phyloP scores from a whole-genome alignment of 2,888 invertebrate species.

The Cephus pulcher region DNA sequence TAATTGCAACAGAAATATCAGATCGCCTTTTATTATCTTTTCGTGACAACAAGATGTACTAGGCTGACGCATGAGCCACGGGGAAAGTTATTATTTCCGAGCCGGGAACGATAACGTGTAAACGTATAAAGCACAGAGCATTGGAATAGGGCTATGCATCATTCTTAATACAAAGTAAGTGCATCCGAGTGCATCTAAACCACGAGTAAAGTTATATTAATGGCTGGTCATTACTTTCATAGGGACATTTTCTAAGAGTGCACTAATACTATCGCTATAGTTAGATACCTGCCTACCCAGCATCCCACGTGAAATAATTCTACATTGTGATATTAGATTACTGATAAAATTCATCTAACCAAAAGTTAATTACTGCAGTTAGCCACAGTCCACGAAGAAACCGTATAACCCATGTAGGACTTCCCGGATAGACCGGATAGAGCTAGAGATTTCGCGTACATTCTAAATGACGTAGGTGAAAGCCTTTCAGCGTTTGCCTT shows the following conservation, averaged over 20 bases:
- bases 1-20: background rate
- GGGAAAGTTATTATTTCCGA: background rate
- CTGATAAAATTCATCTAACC: background rate
- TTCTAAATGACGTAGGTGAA: background rate
- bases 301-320: background rate
- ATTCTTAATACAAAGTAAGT: slow-evolving; percentile 13
- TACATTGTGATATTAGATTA: background rate
- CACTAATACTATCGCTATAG: background rate
- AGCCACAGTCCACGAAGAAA: background rate
- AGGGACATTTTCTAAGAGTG: background rate
- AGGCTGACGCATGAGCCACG: background rate
- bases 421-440: background rate
- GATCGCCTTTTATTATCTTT: background rate
- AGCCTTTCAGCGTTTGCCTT: background rate
- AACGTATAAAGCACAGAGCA: background rate
- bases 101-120: background rate
- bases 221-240: slow-evolving; percentile 1
- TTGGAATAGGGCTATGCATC: slow-evolving; percentile 14
- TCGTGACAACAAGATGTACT: background rate
- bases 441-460: background rate
- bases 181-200: background rate
- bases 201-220: slow-evolving; percentile 5
- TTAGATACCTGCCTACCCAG: background rate
- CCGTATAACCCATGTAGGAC: background rate
- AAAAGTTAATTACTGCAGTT: background rate